Base-by-base conservation (phyloP, 1,140 invertebrate genomes). In the Brachionus rotundiformis region DNA sequence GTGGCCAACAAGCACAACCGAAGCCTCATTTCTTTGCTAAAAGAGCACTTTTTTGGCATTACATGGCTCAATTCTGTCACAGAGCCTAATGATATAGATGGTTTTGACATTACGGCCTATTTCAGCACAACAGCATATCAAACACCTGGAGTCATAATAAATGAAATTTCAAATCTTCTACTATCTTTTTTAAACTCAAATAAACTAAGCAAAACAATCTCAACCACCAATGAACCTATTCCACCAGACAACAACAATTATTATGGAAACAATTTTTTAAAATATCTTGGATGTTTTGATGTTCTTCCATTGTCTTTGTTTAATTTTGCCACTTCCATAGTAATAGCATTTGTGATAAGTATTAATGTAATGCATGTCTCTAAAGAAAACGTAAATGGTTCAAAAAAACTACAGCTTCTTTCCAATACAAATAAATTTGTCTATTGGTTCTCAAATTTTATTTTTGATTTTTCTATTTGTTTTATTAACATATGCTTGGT, bases 401-500 rank as follows among this genome's bases (percentile, higher is more conserved):
- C 79, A 27, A 81, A 81, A 81, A 65, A 81, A 19, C 33, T 81
- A 5, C 79, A 81, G 33, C 19, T 81, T 27, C 33, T 81, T 8
- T 36, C 79, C 7, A 63, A 63, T 41, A 63, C 54, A 11, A 44
- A 33, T 10, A 41, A 29, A 47, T 31, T 39, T 31, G 29, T 41
- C 31, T 81, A 81, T 47, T 81, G 79, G 79, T 16, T 31, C 7
- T 81, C 79, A 4, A 63, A 81, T 47, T 65, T n/a, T 39, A 19
- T 81, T 31, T 81, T 65, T 54, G 79, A 81, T 63, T 68, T 81
- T 41, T n/a, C 27, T 36, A 13, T 81, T 33, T 65, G 79, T 41
- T 49, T 81, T 1, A 16, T 63, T 6, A 41, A 63, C 11, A 63
- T 63, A n/a, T 41, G 54, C n/a, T 5, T 81, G 10, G 31, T 79